Conservation (phyloP, 2,888 invertebrate genomes). For the Nephrotoma appendiculata region DNA sequence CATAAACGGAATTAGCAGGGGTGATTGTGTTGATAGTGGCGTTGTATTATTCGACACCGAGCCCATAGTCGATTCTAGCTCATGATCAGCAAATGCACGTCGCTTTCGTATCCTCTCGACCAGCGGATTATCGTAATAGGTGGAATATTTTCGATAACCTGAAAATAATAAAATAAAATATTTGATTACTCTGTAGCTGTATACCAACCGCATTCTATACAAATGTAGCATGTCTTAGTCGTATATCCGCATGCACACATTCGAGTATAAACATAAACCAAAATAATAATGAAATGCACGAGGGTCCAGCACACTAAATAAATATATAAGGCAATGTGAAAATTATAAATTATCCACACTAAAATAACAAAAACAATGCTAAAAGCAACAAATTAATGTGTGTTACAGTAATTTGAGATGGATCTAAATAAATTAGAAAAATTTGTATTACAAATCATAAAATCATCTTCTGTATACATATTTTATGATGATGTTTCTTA, state of each 20-base stretch:
- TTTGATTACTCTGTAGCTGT: neutral
- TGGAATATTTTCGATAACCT: conserved; percentile 20
- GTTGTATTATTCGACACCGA: conserved; percentile 10
- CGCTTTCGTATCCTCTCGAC: conserved; percentile 34
- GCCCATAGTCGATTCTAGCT: conserved; percentile 26
- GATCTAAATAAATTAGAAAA: neutral
- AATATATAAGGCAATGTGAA: neutral
- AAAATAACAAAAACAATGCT: neutral
- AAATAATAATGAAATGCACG: neutral
- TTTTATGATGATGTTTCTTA: neutral
- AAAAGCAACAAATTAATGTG: neutral
- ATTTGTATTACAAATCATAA: neutral
- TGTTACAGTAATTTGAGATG: neutral
- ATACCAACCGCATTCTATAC: neutral
- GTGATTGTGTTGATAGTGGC: neutral
- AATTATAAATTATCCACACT: neutral
- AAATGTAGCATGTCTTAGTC: neutral
- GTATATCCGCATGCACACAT: neutral
- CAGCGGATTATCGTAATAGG: conserved; percentile 21
- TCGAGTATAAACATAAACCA: neutral
- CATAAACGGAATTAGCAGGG: neutral
- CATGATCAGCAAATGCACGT: conserved; percentile 34
- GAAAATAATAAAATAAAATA: conserved; percentile 12
- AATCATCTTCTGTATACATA: neutral
- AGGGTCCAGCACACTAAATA: neutral